These are phyloP conservation scores for Lycodopsis pacificus DNA, from an alignment of 2,797 vertebrate species.

Conservation along the genomic window DNA sequence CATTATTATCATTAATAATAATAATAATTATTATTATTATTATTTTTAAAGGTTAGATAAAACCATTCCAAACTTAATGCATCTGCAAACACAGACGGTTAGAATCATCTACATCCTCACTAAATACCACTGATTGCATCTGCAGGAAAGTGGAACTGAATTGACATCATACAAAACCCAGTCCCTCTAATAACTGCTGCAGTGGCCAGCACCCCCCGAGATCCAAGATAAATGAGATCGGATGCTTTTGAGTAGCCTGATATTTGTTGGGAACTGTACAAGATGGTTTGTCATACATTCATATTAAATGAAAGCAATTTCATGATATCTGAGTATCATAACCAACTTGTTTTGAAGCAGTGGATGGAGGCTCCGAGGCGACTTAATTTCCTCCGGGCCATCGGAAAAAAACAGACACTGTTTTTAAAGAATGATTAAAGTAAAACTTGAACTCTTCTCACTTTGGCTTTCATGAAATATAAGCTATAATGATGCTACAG, in stretches of 20 bases:
- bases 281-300: conserved; percentile 13
- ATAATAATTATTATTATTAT: no score
- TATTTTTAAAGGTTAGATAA: not conserved
- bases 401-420: not conserved
- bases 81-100: not conserved
- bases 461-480: not conserved
- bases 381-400: not conserved
- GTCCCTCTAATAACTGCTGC: conserved; percentile 6
- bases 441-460: not conserved
- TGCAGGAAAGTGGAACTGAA: conserved; percentile 7
- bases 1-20: no score
- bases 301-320: conserved; percentile 25
- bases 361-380: not conserved
- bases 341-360: conserved; percentile 8
- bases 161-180: not conserved
- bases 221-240: conserved; percentile 16
- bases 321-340: conserved; percentile 11
- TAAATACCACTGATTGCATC: conserved; percentile 5
- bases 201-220: not conserved
- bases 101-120: not conserved
- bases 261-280: conserved; percentile 7
- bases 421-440: not conserved
- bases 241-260: conserved; percentile 5
- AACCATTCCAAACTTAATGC: not conserved
- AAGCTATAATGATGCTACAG: not conserved